phyloP scores from a whole-genome alignment of 2,888 invertebrate genomes.

The Heliconius ismenius region DNA sequence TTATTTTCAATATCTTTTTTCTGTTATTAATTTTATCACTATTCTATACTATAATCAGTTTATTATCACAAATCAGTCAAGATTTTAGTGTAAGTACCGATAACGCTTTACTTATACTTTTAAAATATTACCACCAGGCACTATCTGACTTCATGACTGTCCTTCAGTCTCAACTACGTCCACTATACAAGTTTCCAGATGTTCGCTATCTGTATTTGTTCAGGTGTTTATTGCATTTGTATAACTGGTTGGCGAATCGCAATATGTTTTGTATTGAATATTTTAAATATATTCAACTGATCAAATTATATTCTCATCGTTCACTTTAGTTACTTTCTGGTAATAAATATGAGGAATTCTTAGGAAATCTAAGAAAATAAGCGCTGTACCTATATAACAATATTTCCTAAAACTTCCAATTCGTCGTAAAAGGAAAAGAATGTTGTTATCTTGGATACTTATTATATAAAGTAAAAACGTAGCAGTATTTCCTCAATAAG shows the following conservation, averaged over 20 bases:
- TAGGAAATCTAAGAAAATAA: too few relatives aligned
- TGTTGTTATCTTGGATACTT: neutral
- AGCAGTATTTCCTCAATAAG: conserved; percentile 19
- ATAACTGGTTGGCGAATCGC: neutral
- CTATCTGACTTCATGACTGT: neutral
- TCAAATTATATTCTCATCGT: neutral
- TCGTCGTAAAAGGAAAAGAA: conserved; percentile 1
- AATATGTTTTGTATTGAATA: neutral
- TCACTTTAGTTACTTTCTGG: too few relatives aligned
- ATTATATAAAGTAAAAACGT: conserved; percentile 12
- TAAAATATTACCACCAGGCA: neutral
- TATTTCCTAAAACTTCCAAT: neutral
- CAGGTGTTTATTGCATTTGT: conserved; percentile 32
- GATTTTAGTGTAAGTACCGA: too few relatives aligned
- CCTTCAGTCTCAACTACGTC: neutral
- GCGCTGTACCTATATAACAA: neutral
- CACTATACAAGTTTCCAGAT: conserved; percentile 1
- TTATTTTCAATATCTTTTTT: too few relatives aligned
- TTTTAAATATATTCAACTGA: neutral
- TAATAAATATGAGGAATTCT: too few relatives aligned
- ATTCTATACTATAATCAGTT: too few relatives aligned
- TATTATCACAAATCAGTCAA: too few relatives aligned
- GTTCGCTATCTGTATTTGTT: conserved; percentile 32
- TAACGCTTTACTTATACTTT: neutral
- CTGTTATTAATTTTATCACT: too few relatives aligned